Evolutionary conservation across 2,888 invertebrate species (phyloP).

Genomic region (Sarcophaga caerulescens): DNA sequence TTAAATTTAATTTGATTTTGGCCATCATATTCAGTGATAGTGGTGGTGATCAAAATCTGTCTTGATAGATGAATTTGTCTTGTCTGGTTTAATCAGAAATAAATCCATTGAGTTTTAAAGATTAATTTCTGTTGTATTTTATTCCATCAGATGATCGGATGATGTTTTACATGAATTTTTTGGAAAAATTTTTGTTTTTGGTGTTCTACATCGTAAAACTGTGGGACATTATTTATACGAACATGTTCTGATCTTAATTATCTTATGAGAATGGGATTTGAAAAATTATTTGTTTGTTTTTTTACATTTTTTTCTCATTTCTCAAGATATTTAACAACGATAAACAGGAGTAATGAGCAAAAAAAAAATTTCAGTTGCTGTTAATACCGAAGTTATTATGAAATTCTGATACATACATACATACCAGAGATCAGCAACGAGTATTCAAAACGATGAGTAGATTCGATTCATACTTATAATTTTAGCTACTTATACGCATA

Average conservation of each 20-base stretch:
- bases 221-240: slow-evolving; percentile 4
- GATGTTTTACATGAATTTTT: slow-evolving; percentile 9
- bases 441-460: too few relatives aligned
- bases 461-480: too few relatives aligned
- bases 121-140: slow-evolving; percentile 38
- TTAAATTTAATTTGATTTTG: not conserved
- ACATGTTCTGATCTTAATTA: not conserved
- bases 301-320: too few relatives aligned
- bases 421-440: too few relatives aligned
- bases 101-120: slow-evolving; percentile 43
- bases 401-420: too few relatives aligned
- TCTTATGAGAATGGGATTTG: not conserved
- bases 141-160: not conserved
- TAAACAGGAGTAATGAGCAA: too few relatives aligned
- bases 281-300: not conserved
- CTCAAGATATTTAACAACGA: too few relatives aligned
- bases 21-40: not conserved
- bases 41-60: slow-evolving; percentile 41
- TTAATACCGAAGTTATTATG: too few relatives aligned
- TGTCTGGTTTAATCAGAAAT: slow-evolving; percentile 42
- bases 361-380: too few relatives aligned
- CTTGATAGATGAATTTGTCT: slow-evolving; percentile 55
- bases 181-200: not conserved
- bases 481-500: too few relatives aligned
- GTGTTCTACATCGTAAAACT: not conserved